Evolutionary conservation across 64 coral and sea anemone genomes (phyloP).

Genomic region (Montipora sp.): DNA sequence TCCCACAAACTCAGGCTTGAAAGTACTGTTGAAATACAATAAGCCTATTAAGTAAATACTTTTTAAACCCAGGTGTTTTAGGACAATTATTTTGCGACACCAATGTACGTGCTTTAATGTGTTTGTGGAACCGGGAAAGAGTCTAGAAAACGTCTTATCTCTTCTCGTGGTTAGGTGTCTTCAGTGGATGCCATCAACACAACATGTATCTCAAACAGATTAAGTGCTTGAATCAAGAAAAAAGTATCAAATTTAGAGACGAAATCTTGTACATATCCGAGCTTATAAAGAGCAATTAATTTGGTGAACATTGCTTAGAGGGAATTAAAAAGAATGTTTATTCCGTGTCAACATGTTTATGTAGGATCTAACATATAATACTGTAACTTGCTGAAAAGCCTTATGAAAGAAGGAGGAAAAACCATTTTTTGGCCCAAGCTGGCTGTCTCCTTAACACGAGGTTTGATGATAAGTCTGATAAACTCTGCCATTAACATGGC

Average conservation of each 20-base stretch:
- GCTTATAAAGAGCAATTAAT: constrained; percentile 45
- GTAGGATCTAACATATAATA: neutral
- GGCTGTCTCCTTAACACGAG: constrained; percentile 53
- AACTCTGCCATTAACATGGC: constrained; percentile 29
- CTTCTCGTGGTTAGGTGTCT: neutral
- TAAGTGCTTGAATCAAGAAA: neutral
- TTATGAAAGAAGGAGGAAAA: neutral
- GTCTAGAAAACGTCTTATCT: constrained; percentile 23
- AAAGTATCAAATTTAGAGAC: neutral
- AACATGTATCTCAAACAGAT: neutral
- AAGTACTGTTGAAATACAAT: constrained; percentile 60
- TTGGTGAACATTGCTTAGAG: constrained; percentile 12
- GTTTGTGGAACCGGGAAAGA: constrained; percentile 10
- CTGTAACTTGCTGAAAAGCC: neutral
- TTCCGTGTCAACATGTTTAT: neutral
- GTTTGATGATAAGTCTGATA: constrained; percentile 46
- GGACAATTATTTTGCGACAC: constrained; percentile 9
- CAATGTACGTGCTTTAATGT: constrained; percentile 16
- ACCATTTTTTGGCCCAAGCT: neutral
- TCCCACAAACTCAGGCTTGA: constrained; percentile 25
- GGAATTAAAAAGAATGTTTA: neutral
- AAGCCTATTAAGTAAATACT: constrained; percentile 35
- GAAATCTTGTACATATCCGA: neutral
- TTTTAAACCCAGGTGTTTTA: constrained; percentile 41
- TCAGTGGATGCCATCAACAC: neutral